These are phyloP conservation scores for Athene noctua DNA, from an alignment of 2,113 vertebrate species.

Conservation along the genomic window DNA sequence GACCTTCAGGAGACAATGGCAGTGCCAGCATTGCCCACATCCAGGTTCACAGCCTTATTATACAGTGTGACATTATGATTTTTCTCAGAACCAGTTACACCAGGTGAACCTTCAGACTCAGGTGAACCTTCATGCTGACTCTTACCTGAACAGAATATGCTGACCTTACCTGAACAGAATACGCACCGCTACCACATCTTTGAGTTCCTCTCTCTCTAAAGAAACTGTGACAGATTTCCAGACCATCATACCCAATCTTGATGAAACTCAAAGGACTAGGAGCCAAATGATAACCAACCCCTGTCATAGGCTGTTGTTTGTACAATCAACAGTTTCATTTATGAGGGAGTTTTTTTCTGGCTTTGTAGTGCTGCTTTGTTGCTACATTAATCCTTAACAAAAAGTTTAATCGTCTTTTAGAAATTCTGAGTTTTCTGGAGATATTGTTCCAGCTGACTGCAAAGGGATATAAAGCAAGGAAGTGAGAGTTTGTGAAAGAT, in stretches of 20 bases:
- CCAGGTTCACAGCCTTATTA: not conserved
- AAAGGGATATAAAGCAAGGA: not conserved
- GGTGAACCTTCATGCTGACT: not conserved
- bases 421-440: not conserved
- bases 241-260: not conserved
- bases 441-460: not conserved
- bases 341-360: not conserved
- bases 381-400: not conserved
- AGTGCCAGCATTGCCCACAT: not conserved
- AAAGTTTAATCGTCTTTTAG: not conserved
- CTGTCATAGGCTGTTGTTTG: not conserved
- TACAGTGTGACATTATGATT: not conserved
- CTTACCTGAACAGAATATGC: not conserved
- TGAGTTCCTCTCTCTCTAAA: not conserved
- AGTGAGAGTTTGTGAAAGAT: not conserved
- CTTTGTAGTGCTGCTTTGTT: not conserved
- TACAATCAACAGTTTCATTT: not conserved
- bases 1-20: not conserved
- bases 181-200: fast-evolving
- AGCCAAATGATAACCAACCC: not conserved
- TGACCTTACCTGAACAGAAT: not conserved
- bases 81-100: not conserved
- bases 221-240: not conserved
- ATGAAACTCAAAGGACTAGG: not conserved
- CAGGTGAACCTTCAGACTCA: not conserved